Evolutionary conservation across 2,113 vertebrate genomes (phyloP).

Genomic region (Platysternon megacephalum): DNA sequence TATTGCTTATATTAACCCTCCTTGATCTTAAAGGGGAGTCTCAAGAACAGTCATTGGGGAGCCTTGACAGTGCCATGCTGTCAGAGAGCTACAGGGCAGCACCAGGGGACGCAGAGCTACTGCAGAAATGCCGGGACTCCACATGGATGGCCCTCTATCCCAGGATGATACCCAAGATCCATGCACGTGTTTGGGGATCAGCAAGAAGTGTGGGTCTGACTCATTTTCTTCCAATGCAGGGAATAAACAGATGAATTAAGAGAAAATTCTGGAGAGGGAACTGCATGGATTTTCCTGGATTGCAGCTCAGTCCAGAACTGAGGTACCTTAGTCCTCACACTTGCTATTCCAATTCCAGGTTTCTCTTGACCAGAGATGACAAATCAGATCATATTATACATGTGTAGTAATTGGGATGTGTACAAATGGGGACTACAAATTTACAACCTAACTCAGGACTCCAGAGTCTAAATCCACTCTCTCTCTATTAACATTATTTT

Average conservation of each 20-base stretch:
- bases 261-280: background rate
- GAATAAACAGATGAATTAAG: background rate
- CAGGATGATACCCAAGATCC: background rate
- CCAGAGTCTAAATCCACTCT: background rate
- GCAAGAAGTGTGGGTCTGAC: background rate
- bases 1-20: background rate
- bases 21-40: background rate
- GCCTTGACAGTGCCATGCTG: background rate
- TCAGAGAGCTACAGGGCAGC: background rate
- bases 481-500: background rate
- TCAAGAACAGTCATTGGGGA: rapidly evolving
- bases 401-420: too few species aligned
- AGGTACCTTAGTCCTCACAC: background rate
- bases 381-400: background rate
- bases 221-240: background rate
- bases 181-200: background rate
- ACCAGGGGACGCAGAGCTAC: background rate
- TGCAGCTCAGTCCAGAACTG: background rate
- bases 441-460: background rate
- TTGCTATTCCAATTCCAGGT: background rate
- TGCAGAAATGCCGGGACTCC: background rate
- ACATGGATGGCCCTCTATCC: background rate
- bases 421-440: too few species aligned
- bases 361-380: background rate
- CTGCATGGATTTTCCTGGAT: background rate